These are phyloP conservation scores for Varanus salvator DNA, from an alignment of 2,113 vertebrate genomes.

Conservation along the genomic window DNA sequence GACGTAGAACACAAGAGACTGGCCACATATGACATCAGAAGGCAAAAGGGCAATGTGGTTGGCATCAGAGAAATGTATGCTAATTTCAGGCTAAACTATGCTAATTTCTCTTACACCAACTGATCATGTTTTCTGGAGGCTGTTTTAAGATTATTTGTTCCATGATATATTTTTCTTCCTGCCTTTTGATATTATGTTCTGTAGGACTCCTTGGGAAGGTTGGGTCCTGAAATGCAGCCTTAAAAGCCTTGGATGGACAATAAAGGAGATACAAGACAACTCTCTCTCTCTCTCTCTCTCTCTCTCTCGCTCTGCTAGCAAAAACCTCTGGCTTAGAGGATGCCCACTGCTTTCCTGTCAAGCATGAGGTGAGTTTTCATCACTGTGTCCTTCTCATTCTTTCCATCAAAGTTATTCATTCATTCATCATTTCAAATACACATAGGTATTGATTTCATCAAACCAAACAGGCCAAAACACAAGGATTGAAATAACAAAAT, in stretches of 20 bases:
- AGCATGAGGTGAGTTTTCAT: neutral
- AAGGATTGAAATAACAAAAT: neutral
- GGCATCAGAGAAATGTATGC: neutral
- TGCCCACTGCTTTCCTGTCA: neutral
- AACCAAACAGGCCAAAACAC: neutral
- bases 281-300: no score
- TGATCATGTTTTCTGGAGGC: neutral
- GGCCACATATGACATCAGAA: constrained; percentile 39
- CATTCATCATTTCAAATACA: neutral
- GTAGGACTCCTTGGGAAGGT: neutral
- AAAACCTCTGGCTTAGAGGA: neutral
- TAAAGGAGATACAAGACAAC: neutral
- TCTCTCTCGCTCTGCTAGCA: no score
- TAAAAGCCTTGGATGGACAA: neutral
- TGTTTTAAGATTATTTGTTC: neutral
- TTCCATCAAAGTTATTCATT: neutral
- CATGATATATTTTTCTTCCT: neutral
- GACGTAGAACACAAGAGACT: constrained; percentile 34
- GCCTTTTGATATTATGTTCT: neutral
- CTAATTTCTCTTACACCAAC: neutral
- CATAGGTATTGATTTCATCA: neutral
- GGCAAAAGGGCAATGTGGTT: neutral
- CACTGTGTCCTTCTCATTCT: neutral
- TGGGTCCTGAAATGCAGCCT: neutral
- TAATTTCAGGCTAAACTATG: neutral